Evolutionary conservation across 2,888 invertebrate genomes (phyloP).

Genomic region (Meteorus colon): DNA sequence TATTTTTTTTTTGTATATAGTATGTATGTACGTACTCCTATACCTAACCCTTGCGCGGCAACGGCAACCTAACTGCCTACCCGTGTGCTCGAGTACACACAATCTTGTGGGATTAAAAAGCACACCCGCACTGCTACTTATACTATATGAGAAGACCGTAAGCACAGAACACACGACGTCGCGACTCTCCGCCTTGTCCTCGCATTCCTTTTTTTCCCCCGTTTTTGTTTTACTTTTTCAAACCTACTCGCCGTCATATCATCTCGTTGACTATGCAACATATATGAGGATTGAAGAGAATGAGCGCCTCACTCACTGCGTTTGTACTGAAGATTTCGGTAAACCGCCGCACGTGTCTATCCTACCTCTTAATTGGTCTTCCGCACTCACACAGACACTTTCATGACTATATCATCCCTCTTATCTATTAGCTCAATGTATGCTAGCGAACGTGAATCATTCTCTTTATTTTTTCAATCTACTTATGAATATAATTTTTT

Average conservation of each 20-base stretch:
- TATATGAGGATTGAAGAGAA: conserved; percentile 59
- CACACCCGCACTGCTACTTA: conserved; percentile 51
- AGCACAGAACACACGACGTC: conserved; percentile 50
- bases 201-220: conserved; percentile 6
- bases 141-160: conserved; percentile 38
- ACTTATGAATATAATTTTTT: neutral
- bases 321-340: conserved; percentile 59
- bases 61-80: conserved; percentile 49
- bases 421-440: conserved; percentile 29
- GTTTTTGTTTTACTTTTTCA: conserved; percentile 33
- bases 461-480: conserved; percentile 17
- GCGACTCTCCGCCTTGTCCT: conserved; percentile 23
- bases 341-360: conserved; percentile 43
- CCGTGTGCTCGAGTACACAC: conserved; percentile 56
- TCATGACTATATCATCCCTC: conserved; percentile 27
- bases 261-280: neutral
- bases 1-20: neutral
- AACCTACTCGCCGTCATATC: conserved; percentile 29
- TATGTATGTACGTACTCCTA: conserved; percentile 5
- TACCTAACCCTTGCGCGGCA: conserved; percentile 43
- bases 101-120: conserved; percentile 69
- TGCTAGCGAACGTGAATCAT: neutral
- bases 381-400: conserved; percentile 41
- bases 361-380: conserved; percentile 43
- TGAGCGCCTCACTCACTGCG: conserved; percentile 55